These are phyloP conservation scores for Spialia ferax DNA, from an alignment of 2,888 invertebrate species.

Conservation along the genomic window DNA sequence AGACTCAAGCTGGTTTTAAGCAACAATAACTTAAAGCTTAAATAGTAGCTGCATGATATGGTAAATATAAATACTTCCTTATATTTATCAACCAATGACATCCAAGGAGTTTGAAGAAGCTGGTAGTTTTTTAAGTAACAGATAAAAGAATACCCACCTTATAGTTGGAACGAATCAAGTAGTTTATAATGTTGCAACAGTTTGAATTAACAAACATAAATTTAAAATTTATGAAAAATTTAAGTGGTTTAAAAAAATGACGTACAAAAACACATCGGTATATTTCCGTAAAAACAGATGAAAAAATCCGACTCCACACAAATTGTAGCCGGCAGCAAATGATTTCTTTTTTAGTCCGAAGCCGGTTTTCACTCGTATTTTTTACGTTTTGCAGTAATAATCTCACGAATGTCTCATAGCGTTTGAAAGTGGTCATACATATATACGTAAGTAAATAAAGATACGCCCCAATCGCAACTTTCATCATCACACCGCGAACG, in stretches of 20 bases:
- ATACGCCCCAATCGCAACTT: constrained; percentile 29
- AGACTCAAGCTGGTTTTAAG: no score
- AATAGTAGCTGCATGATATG: no score
- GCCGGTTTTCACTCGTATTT: constrained; percentile 1
- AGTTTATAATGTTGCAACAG: no score
- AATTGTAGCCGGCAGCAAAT: not conserved
- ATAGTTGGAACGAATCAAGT: no score
- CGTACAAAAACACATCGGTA: not conserved
- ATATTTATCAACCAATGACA: no score
- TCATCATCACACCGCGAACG: constrained; percentile 41
- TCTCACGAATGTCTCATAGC: not conserved
- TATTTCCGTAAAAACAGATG: not conserved
- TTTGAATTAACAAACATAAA: no score
- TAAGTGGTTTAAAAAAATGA: not conserved
- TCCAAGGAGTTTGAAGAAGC: no score
- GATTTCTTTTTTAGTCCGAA: not conserved
- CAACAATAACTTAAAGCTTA: no score
- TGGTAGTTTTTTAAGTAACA: no score
- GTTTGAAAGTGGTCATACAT: constrained; percentile 22
- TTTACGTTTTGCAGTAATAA: not conserved
- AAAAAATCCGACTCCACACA: not conserved
- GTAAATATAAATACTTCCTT: no score
- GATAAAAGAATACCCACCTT: no score
- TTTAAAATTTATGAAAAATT: no score
- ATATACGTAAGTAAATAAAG: constrained; percentile 19